phyloP scores from a whole-genome alignment of 2,113 vertebrate species.

The Pycnonotus jocosus region DNA sequence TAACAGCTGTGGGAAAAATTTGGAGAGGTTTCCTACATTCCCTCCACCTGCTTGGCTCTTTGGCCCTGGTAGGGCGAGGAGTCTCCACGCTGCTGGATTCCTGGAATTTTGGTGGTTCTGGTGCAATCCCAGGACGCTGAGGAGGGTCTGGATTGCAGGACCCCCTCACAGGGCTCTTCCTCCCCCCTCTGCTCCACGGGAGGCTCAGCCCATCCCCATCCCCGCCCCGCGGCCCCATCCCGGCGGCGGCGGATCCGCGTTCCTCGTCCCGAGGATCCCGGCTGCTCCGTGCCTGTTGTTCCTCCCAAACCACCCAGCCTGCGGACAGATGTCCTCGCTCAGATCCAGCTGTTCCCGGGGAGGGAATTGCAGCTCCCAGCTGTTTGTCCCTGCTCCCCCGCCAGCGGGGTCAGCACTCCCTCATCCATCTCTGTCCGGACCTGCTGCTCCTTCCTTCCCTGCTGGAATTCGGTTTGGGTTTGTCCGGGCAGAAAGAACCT shows the following conservation, averaged over 20 bases:
- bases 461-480: not conserved
- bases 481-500: not conserved
- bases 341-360: constrained; percentile 48
- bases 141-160: not conserved
- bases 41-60: not conserved
- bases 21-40: not conserved
- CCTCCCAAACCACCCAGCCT: constrained; percentile 24
- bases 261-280: not conserved
- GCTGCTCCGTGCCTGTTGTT: not conserved
- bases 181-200: not conserved
- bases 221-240: not conserved
- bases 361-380: constrained; percentile 40
- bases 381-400: constrained; percentile 39
- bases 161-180: not conserved
- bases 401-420: constrained; percentile 36
- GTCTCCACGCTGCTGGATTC: not conserved
- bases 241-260: fast-evolving
- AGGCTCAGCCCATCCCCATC: not conserved
- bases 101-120: not conserved
- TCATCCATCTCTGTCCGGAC: constrained; percentile 52
- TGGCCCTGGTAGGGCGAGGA: not conserved
- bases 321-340: constrained; percentile 48
- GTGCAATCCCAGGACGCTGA: fast-evolving
- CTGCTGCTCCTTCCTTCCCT: not conserved
- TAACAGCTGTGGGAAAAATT: not conserved